Base-by-base conservation (phyloP, 2,888 invertebrate genomes). In the Drosophila neutralis region DNA sequence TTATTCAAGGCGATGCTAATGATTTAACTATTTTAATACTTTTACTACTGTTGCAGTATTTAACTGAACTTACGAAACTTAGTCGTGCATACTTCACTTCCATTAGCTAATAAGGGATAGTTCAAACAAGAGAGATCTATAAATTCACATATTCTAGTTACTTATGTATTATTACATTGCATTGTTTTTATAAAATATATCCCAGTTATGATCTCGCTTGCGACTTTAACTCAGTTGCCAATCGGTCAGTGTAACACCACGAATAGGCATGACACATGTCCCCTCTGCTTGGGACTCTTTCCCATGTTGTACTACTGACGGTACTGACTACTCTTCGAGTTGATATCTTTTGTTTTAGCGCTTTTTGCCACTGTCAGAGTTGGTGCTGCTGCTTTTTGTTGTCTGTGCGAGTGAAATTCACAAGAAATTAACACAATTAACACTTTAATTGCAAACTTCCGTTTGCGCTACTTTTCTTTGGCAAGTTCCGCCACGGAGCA, bases 391-490 rank as follows among this genome's bases (percentile, higher is more conserved):
- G 36, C 11, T 51, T 54, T 57, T 59, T 61, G 73, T 69, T 76
- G 71, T 60, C 53, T 54, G 24, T 53, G 68, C 65, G 73, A 73
- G 66, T 77, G 75, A 82, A 85, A 87, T 77, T 87, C 84, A 61
- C 79, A 87, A 75, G 81, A 88, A 87, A 89, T 87, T 89, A 83
- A 87, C 89, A 88, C 87, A 87, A 88, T 88, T 87, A 87, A 87
- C 89, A 89, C 84, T 87, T 89, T 87, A 87, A 87, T 87, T 87
- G 85, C 87, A 52, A 84, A 87, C 89, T 87, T 89, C 87, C 87
- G 89, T 72, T 83, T 83, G 83, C 80, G 58, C 83, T 69, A 83
- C 83, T 68, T 82, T 79, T 78, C 83, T 73, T 74, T 78, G 65
- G 49, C 69, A 82, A 85, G 82, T 83, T 83, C 76, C 85, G 76